Evolutionary conservation across 2,113 vertebrate species (phyloP), one percentile per base, ranked within the genome.

Genomic region (Spheniscus mendiculus): DNA sequence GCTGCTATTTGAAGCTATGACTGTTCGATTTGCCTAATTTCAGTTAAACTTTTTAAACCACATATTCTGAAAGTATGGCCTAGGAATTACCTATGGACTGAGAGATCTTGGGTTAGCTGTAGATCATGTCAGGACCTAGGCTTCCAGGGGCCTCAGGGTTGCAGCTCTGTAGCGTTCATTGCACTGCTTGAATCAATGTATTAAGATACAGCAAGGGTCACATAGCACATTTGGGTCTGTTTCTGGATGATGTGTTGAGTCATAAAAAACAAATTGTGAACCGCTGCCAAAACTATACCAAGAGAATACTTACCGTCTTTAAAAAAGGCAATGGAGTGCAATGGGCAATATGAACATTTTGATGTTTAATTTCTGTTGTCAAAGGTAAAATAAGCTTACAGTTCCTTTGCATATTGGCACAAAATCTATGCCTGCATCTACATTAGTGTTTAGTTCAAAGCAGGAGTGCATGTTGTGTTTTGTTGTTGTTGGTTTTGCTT

Each of bases 1-100:
- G 69, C 89, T 87, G 59, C 85, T 95, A 45, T 87, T 73, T 80
- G 93, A 95, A 94, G 42, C 67, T 72, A 38, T 10, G 50, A 34
- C 61, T 82, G 34, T 69, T 86, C 1, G 1, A 70, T 82, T 77
- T 93, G 45, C 42, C 34, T 92, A 61, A 95, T 95, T 94, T 83
- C 59, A 89, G 91, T 13, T 50, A 53, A 26, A 74, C 21, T 95
- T 92, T 72, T 65, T 12, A 87, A 89, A 58, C 19, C 26, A 30
- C 15, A 0, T 27, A 25, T 47, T 74, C 50, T 44, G 59, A 36
- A 94, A 71, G 17, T 10, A n/a, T 34, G 52, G 58, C 30, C n/a
- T 52, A 30, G 52, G n/a, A 76, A 40, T 47, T 63, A 44, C 23
- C 15, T 74, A n/a, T 17, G 26, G 15, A 34, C 52, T 71, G 40